These are phyloP conservation scores for Drosophila austrosaltans DNA, from an alignment of 2,888 invertebrate genomes.

Conservation along the genomic window DNA sequence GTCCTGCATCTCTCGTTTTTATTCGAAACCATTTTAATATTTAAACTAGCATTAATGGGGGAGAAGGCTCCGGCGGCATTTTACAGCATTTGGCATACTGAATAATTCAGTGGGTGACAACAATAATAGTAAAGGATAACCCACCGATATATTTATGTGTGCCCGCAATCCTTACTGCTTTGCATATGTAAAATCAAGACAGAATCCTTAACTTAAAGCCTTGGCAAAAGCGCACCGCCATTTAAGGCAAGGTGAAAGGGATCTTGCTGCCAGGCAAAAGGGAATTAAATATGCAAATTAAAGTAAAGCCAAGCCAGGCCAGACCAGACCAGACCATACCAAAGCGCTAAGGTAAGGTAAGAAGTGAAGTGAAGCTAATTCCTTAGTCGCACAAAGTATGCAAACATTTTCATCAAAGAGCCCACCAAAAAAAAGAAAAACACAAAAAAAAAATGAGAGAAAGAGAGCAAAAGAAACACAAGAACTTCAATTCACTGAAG, in stretches of 20 bases:
- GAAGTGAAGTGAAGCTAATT: conserved; percentile 26
- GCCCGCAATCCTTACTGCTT: conserved; percentile 12
- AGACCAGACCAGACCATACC: no score
- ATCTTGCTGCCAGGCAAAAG: conserved; percentile 26
- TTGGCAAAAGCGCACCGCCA: conserved; percentile 15
- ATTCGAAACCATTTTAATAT: conserved; percentile 6
- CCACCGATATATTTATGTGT: conserved; percentile 9
- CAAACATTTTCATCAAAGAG: conserved; percentile 29
- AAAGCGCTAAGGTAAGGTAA: conserved; percentile 9
- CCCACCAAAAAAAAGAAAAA: neutral
- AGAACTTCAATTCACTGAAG: conserved; percentile 41
- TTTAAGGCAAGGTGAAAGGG: conserved; percentile 24
- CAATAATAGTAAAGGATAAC: conserved; percentile 12
- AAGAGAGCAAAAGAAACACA: neutral
- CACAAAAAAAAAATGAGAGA: neutral
- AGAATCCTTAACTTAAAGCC: conserved; percentile 24
- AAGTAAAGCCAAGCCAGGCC: conserved; percentile 40
- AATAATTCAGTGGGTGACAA: conserved; percentile 20
- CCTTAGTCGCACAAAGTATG: conserved; percentile 14
- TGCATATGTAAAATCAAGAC: conserved; percentile 12
- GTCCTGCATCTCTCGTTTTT: neutral
- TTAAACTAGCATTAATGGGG: conserved; percentile 8
- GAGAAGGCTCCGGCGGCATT: neutral
- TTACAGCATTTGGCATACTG: conserved; percentile 1
- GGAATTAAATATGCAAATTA: conserved; percentile 60